These are phyloP conservation scores for Aethes cnicana DNA, from an alignment of 2,888 invertebrate genomes.

Conservation along the genomic window DNA sequence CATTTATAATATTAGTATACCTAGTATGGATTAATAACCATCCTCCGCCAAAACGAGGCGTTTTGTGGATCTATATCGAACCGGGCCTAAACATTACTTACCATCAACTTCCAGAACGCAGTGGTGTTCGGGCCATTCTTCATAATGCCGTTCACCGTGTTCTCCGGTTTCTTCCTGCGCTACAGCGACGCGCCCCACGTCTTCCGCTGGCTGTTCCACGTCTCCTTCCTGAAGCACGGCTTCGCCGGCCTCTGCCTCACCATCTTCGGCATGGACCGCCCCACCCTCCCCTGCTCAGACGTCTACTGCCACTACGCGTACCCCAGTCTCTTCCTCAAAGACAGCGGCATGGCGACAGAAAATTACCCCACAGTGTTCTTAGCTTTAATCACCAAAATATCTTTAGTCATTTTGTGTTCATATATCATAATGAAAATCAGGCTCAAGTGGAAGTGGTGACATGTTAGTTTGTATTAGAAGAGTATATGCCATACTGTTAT, in stretches of 20 bases:
- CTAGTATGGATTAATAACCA: no score
- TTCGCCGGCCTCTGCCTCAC: slow-evolving; percentile 91
- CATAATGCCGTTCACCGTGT: slow-evolving; percentile 93
- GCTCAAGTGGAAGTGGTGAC: slow-evolving; percentile 80
- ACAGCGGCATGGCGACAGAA: slow-evolving; percentile 86
- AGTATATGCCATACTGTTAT: background rate
- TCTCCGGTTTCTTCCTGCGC: slow-evolving; percentile 96
- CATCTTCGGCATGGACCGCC: slow-evolving; percentile 91
- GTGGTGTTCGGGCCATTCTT: slow-evolving; percentile 94
- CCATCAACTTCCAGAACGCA: slow-evolving; percentile 92
- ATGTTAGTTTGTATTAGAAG: slow-evolving; percentile 7
- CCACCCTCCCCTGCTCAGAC: slow-evolving; percentile 87
- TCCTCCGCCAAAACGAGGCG: no score
- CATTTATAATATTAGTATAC: no score
- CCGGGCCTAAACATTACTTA: no score
- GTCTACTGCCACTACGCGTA: slow-evolving; percentile 89
- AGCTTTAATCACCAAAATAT: slow-evolving; percentile 84
- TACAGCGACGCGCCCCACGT: slow-evolving; percentile 89
- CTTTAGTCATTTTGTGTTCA: slow-evolving; percentile 84
- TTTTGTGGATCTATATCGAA: no score
- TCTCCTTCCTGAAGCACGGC: slow-evolving; percentile 94
- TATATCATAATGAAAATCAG: slow-evolving; percentile 86
- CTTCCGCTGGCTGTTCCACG: slow-evolving; percentile 92
- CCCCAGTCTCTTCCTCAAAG: slow-evolving; percentile 88
- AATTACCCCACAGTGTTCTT: slow-evolving; percentile 85